Percentiles rank a stretch among this genome's conserved stretches.
These are phyloP conservation scores for Notocelia uddmanniana DNA, from an alignment of 2,888 invertebrate species.

Conservation along the genomic window DNA sequence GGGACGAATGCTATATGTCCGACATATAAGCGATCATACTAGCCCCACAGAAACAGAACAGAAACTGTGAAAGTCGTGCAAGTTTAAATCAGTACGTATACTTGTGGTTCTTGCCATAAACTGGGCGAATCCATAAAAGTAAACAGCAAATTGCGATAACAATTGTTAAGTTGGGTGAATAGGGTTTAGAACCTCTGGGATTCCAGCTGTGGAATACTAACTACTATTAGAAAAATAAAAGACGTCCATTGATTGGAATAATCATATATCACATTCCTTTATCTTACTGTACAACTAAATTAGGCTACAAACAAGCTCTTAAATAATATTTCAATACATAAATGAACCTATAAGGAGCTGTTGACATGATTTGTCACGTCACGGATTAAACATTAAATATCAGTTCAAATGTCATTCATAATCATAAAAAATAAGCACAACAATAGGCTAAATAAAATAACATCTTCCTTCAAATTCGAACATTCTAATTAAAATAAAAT, in stretches of 20 bases:
- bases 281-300: slow-evolving; percentile 81
- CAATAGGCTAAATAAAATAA: slow-evolving; percentile 9
- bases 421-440: slow-evolving; percentile 23
- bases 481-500: not conserved
- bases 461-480: not conserved
- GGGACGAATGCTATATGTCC: no score
- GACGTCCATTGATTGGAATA: slow-evolving; percentile 74
- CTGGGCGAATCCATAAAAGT: no score
- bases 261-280: slow-evolving; percentile 86
- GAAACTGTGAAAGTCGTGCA: no score
- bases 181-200: not conserved
- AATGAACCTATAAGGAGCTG: slow-evolving; percentile 39
- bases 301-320: slow-evolving; percentile 82
- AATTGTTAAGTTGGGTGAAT: no score
- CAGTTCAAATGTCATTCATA: slow-evolving; percentile 37
- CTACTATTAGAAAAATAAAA: slow-evolving; percentile 63
- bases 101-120: no score
- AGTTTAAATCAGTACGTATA: no score
- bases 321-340: slow-evolving; percentile 63
- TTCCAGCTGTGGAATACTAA: not conserved
- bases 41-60: no score
- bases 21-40: no score
- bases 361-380: slow-evolving; percentile 49
- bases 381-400: slow-evolving; percentile 60
- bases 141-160: no score